Conservation (phyloP, 2,797 vertebrate species). For the Hephaestus fuliginosus region DNA sequence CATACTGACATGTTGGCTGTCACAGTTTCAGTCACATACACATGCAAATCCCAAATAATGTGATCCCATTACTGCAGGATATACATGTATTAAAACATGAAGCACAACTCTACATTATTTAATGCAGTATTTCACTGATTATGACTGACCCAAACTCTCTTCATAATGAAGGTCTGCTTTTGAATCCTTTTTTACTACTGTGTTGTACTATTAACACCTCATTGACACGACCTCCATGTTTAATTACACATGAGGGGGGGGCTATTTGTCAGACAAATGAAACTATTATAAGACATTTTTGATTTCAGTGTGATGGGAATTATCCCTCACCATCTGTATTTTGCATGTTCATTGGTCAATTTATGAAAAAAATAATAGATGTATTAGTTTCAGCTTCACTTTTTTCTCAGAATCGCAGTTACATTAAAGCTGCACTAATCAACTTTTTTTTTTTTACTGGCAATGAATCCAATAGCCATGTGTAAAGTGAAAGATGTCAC, state of each 20-base stretch:
- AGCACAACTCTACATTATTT: background rate
- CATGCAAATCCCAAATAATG: background rate
- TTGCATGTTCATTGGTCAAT: too few relatives aligned
- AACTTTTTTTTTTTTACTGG: background rate
- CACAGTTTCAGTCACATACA: conserved; percentile 2
- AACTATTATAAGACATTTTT: too few relatives aligned
- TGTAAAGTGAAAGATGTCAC: background rate
- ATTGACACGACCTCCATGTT: background rate
- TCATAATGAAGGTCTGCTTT: background rate
- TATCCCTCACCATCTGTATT: too few relatives aligned
- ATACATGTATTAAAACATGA: background rate
- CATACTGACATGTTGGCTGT: background rate
- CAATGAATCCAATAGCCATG: background rate
- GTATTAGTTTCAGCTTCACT: background rate
- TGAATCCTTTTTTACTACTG: background rate
- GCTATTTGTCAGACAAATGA: too few relatives aligned
- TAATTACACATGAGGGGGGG: background rate
- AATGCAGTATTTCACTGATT: background rate
- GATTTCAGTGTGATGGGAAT: too few relatives aligned
- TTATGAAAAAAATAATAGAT: background rate
- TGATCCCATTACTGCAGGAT: background rate
- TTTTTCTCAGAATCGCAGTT: background rate
- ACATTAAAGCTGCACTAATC: background rate
- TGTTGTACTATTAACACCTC: background rate
- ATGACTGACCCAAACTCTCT: background rate